Conservation (phyloP, 2,113 vertebrate genomes). For the Syrmaticus mikado region DNA sequence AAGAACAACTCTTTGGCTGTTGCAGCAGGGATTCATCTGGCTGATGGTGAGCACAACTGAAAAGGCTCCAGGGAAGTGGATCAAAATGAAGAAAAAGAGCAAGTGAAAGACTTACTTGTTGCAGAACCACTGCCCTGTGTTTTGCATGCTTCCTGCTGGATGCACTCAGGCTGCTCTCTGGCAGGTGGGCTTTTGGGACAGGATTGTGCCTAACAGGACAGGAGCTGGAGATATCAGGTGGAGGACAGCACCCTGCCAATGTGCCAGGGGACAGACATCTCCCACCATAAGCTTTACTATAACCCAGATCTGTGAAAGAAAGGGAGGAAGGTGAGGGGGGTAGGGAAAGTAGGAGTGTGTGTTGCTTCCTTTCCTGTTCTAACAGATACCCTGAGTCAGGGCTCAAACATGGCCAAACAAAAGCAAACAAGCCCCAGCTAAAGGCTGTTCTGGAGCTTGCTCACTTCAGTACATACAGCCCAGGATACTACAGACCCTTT, state of each 20-base stretch:
- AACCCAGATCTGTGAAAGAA: background rate
- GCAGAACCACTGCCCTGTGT: background rate
- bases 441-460: background rate
- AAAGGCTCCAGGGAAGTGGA: background rate
- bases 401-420: background rate
- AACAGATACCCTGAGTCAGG: background rate
- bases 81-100: background rate
- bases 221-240: background rate
- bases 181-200: background rate
- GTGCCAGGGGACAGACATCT: background rate
- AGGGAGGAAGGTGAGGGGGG: background rate
- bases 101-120: background rate
- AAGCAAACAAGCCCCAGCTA: background rate
- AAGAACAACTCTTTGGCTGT: background rate
- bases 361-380: background rate
- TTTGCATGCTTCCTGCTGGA: fast-evolving
- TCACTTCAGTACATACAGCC: background rate
- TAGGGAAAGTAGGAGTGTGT: fast-evolving
- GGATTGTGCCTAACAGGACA: background rate
- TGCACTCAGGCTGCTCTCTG: fast-evolving
- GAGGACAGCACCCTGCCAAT: background rate
- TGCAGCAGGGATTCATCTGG: background rate
- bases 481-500: background rate
- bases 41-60: background rate
- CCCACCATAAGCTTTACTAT: background rate